Base-by-base conservation (phyloP, 2,888 invertebrate species). In the Corbicula japonica region DNA sequence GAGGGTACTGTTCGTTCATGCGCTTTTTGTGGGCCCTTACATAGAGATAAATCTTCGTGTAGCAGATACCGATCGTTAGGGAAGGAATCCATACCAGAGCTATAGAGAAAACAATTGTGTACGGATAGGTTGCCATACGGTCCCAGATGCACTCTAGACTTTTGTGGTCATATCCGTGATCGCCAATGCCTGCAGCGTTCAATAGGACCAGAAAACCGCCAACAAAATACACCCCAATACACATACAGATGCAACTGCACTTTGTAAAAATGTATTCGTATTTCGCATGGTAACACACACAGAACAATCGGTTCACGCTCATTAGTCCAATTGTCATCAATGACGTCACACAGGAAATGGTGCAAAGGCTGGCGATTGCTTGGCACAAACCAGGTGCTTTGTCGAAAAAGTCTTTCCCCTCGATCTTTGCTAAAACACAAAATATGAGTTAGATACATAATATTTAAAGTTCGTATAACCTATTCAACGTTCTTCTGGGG, bases 131-230 rank as follows among this genome's bases (percentile, higher is more conserved):
- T 18, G 85, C 82, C 84, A 86, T 87, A 8, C 90, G 75, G 65
- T 89, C 88, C 87, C 89, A 90, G 28, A 90, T 88, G 70, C 89
- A 90, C 65, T 88, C 87, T 15, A 87, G 65, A 38, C 85, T 86
- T 71, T 88, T 88, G 23, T 76, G 73, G 72, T 90, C 88, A 56
- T 87, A 90, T 8, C 73, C 56, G 70, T 90, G 89, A 61, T 85
- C 86, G 1, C 88, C 87, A 48, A 88, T 78, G 15, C 86, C 88
- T 0, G 85, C 80, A 28, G 83, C 60, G 52, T 88, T 87, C 1
- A 89, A 76, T 2, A 87, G 65, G 0, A 88, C 84, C 6, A 90
- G 72, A 6, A 77, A 44, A 15, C 86, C 48, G 0, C 89, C 90
- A 18, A 87, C 58, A 12, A 73, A 12, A 80, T 87, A 89, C 32